Evolutionary conservation across 2,113 vertebrate species (phyloP).

Genomic region (Pitta sordida): DNA sequence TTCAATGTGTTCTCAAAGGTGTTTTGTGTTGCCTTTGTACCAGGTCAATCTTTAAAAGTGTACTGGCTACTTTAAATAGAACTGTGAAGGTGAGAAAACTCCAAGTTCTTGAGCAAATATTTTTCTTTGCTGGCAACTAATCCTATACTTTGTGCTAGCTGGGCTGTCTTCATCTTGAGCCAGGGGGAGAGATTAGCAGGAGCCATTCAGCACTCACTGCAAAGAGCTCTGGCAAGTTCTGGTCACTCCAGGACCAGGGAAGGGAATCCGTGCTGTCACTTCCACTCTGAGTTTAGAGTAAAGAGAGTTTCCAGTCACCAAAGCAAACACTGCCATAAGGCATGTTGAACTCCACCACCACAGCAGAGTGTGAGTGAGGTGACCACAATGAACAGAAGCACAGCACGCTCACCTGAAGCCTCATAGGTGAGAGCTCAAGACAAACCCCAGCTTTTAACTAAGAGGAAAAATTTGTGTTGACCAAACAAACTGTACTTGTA

Average conservation of each 20-base stretch:
- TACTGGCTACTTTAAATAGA: not conserved
- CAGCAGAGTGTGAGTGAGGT: not conserved
- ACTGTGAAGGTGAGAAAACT: not conserved
- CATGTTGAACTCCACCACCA: not conserved
- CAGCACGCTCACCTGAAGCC: not conserved
- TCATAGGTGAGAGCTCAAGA: not conserved
- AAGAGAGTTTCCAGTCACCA: not conserved
- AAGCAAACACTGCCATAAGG: not conserved
- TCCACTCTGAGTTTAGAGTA: not conserved
- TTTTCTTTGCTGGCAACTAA: not conserved
- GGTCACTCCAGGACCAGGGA: accelerated
- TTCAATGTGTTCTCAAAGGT: not conserved
- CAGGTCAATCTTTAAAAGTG: not conserved
- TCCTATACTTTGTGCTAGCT: not conserved
- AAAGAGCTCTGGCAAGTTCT: not conserved
- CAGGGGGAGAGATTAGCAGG: not conserved
- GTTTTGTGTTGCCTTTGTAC: not conserved
- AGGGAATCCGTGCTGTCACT: not conserved
- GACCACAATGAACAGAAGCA: not conserved
- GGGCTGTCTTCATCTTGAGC: not conserved
- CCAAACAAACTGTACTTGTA: not conserved
- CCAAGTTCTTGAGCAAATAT: not conserved
- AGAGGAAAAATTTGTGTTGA: not conserved
- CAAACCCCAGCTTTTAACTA: not conserved
- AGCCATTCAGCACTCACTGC: not conserved